These are phyloP conservation scores for Pollicipes pollicipes DNA, from an alignment of 1,140 invertebrate genomes.

Conservation along the genomic window DNA sequence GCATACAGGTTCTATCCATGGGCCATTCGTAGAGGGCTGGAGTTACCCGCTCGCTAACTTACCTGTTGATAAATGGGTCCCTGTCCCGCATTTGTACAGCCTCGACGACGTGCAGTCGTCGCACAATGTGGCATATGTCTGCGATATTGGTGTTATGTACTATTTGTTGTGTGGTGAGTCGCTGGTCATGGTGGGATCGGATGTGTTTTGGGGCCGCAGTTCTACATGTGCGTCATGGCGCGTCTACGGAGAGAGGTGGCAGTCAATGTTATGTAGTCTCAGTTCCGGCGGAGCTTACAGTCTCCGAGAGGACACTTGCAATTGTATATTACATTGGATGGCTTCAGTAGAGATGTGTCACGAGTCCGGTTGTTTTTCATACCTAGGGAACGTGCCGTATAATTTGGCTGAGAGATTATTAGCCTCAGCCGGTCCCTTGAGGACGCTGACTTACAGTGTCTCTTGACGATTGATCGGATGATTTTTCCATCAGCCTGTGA, in stretches of 20 bases:
- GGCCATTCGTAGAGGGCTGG: no score
- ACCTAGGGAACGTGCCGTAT: not conserved
- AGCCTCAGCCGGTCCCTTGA: not conserved
- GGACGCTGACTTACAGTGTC: not conserved
- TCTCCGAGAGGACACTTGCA: not conserved
- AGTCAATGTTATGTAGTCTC: no score
- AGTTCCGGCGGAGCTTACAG: no score
- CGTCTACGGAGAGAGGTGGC: no score
- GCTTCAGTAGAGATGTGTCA: no score
- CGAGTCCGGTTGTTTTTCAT: no score
- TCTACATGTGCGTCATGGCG: no score
- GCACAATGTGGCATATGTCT: not conserved
- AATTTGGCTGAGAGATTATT: not conserved
- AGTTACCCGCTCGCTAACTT: no score
- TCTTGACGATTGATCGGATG: not conserved
- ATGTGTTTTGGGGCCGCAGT: no score
- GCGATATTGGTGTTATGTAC: not conserved
- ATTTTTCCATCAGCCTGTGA: not conserved
- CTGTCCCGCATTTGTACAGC: not conserved
- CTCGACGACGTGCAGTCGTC: not conserved
- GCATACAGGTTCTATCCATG: no score
- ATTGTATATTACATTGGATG: not conserved
- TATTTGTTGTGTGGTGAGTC: not conserved
- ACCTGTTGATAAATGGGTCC: not conserved
- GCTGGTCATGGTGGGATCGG: not conserved